Base-by-base conservation (phyloP, 1,140 invertebrate genomes). In the Heliconius nattereri region DNA sequence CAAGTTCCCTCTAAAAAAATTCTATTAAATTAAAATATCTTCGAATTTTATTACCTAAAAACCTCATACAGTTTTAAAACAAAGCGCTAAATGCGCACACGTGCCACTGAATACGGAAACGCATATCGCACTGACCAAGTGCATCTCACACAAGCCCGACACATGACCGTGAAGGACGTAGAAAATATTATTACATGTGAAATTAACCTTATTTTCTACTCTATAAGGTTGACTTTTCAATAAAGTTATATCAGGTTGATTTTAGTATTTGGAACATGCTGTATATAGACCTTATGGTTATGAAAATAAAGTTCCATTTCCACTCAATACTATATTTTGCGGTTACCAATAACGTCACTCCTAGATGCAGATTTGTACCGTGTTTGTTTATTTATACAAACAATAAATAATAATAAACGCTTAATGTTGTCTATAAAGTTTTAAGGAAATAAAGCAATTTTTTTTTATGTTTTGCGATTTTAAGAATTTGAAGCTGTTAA, bases 101-200 rank as follows among this genome's bases (percentile, higher is more conserved):
- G 75, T 76, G 75, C 60, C 35, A n/a, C 60, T 13, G 20, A 37
- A 76, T 76, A 71, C 75, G 75, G 75, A 76, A 76, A 71, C 20
- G 60, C 32, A 66, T 66, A 29, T 66, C 49, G 16, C 57, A 70
- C 40, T 40, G 57, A 71, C 54, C 60, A 57, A 76, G 60, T 45
- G 75, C 75, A 45, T 76, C 75, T 49, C 26, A 40, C 23, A 66
- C 60, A 37, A 60, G 73, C 20, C 19, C 8, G 74, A 57, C 19
- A 23, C 29, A 49, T 66, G 75, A 71, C 75, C 75, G 35, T 76
- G 75, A 76, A 76, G 60, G 60, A 8, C 60, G 60, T 66, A 29
- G 11, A 16, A 66, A 13, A 23, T 29, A 29, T 1, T 66, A 26
- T 26, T 29, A 66, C 11, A 26, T 66, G 13, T 66, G 2, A 66